phyloP scores from a whole-genome alignment of 1,140 invertebrate species.

The Lasioglossum baleicum region DNA sequence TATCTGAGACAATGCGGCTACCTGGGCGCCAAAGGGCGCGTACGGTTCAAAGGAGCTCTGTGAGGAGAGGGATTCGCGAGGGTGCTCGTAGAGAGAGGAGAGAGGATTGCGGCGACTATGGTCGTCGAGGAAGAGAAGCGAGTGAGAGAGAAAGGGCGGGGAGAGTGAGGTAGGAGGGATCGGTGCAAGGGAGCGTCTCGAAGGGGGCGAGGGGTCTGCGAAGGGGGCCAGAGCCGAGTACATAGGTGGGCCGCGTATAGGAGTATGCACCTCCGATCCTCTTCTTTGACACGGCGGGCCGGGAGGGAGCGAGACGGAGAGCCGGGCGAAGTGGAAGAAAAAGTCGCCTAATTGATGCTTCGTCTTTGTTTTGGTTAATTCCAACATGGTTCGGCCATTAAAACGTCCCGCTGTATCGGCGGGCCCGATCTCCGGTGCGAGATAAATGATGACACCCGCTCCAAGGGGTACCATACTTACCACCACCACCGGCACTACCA shows the following conservation, averaged over 20 bases:
- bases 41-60: slow-evolving; percentile 47
- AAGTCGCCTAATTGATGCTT: slow-evolving; percentile 82
- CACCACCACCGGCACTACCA: slow-evolving; percentile 70
- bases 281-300: slow-evolving; percentile 51
- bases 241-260: slow-evolving; percentile 57
- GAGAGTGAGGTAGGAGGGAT: too few species aligned
- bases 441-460: slow-evolving; percentile 82
- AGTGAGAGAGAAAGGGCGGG: not conserved
- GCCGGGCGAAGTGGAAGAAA: slow-evolving; percentile 75
- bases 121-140: not conserved
- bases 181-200: not conserved
- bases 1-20: slow-evolving; percentile 78
- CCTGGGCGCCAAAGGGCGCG: slow-evolving; percentile 67
- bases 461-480: slow-evolving; percentile 78
- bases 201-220: not conserved
- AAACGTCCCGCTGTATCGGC: slow-evolving; percentile 80
- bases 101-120: not conserved
- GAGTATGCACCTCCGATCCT: slow-evolving; percentile 55
- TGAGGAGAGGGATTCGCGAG: slow-evolving; percentile 17
- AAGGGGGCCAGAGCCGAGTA: slow-evolving; percentile 29
- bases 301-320: slow-evolving; percentile 42
- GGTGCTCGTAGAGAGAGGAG: not conserved
- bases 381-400: slow-evolving; percentile 83
- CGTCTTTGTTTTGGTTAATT: slow-evolving; percentile 83
- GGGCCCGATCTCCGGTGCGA: slow-evolving; percentile 78